Base-by-base conservation (phyloP, 1,140 invertebrate genomes). In the Telenomus remus region DNA sequence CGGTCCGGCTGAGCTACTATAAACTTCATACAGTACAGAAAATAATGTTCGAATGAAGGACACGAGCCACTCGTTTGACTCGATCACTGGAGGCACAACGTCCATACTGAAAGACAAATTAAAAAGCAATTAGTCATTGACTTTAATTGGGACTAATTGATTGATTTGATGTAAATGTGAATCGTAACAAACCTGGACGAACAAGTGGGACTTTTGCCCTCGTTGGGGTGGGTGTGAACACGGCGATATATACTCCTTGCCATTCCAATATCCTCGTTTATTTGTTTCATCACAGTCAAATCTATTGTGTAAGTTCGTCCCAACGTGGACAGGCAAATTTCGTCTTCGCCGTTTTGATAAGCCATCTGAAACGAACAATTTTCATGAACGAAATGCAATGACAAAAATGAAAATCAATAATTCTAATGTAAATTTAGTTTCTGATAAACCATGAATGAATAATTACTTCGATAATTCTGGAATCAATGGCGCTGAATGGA, bases 271-370 rank as follows among this genome's bases (percentile, higher is more conserved):
- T 98, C 97, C 89, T 99, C 97, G 87, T 98, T 98, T 72, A 98
- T 97, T 91, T 99, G 97, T 87, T 98, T 97, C 95, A 98, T 97
- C 76, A 95, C 94, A 87, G 96, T 94, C 80, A 99, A 96, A 89
- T 99, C 97, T 71, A 99, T 93, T 0, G 96, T 97, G 86, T 98
- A 98, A 8, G 95, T 97, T 79, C 95, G 91, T 63, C 96, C 96
- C 84, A 97, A 91, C 11, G 96, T 96, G 35, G 94, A 95, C 47
- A 99, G 89, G 82, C 94, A 96, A 64, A 98, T 95, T 89, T 98
- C 97, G 88, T 98, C 96, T 85, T 98, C 97, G 35, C 95, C 96
- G 82, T 94, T 94, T 82, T 95, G 92, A 88, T 97, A 96, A 51
- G 96, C 96, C 80, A 95, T 95, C 91, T 97, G n/a, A n/a, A n/a